Evolutionary conservation across 2,113 vertebrate genomes (phyloP).

Genomic region (Pampusana beccarii): DNA sequence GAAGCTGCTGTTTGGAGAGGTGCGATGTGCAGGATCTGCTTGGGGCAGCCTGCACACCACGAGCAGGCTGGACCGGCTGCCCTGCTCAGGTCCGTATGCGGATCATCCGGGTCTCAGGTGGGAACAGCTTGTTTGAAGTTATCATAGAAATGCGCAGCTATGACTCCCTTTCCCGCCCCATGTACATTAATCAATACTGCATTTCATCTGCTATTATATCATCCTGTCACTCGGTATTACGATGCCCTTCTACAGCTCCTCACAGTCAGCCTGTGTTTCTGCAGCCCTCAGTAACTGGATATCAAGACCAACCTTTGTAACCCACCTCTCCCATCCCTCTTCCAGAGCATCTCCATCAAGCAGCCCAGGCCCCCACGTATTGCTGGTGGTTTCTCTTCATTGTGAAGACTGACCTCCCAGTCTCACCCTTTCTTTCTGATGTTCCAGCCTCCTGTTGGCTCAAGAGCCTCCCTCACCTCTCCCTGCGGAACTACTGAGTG

Average conservation of each 20-base stretch:
- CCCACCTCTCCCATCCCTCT: background rate
- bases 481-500: background rate
- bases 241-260: background rate
- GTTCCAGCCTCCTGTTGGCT: background rate
- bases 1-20: background rate
- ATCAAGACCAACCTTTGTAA: background rate
- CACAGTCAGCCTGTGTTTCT: background rate
- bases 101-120: background rate
- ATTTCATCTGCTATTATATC: background rate
- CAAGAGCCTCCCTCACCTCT: background rate
- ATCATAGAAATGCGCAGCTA: background rate
- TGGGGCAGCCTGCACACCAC: background rate
- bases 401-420: background rate
- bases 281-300: background rate
- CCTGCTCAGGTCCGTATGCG: background rate
- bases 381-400: background rate
- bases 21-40: background rate
- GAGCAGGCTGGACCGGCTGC: accelerated
- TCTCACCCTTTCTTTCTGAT: background rate
- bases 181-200: background rate
- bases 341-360: background rate
- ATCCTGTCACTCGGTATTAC: background rate
- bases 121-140: background rate
- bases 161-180: accelerated
- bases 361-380: background rate